These are phyloP conservation scores for Ephialtes manifestator DNA, from an alignment of 2,888 invertebrate species.

Conservation along the genomic window DNA sequence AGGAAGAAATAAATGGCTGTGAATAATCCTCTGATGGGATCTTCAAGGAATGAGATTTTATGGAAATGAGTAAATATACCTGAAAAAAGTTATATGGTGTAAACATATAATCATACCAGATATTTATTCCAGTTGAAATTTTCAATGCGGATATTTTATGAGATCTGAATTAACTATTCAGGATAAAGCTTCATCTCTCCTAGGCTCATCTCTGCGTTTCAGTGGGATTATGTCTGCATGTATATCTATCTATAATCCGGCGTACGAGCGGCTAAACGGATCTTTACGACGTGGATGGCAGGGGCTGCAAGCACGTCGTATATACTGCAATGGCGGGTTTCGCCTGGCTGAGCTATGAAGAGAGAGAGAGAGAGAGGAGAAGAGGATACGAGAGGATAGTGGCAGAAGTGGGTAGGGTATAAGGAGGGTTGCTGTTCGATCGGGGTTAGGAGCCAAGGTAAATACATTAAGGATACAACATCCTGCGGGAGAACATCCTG, in stretches of 20 bases:
- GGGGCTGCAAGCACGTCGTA: conserved; percentile 53
- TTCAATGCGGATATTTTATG: background rate
- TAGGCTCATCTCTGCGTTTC: conserved; percentile 40
- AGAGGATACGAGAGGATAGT: conserved; percentile 30
- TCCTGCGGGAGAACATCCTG: conserved; percentile 82
- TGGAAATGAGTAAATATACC: no score
- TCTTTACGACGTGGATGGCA: conserved; percentile 69
- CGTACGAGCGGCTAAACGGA: conserved; percentile 72
- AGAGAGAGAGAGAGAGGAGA: conserved; percentile 30
- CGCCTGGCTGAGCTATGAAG: conserved; percentile 28
- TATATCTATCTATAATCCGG: conserved; percentile 64
- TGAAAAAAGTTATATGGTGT: no score
- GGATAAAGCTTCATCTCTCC: conserved; percentile 17
- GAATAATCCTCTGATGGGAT: no score
- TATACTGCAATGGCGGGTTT: conserved; percentile 37
- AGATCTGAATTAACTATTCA: conserved; percentile 30
- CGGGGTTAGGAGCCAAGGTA: conserved; percentile 83
- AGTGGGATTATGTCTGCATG: conserved; percentile 52
- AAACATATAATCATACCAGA: background rate
- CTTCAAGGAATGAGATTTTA: no score
- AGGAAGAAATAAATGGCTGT: no score
- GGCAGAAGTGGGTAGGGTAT: conserved; percentile 25
- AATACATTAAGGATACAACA: conserved; percentile 84
- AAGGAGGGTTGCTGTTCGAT: conserved; percentile 74
- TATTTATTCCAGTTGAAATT: background rate